Base-by-base conservation (phyloP, 2,113 vertebrate species). In the Grammomys surdaster region DNA sequence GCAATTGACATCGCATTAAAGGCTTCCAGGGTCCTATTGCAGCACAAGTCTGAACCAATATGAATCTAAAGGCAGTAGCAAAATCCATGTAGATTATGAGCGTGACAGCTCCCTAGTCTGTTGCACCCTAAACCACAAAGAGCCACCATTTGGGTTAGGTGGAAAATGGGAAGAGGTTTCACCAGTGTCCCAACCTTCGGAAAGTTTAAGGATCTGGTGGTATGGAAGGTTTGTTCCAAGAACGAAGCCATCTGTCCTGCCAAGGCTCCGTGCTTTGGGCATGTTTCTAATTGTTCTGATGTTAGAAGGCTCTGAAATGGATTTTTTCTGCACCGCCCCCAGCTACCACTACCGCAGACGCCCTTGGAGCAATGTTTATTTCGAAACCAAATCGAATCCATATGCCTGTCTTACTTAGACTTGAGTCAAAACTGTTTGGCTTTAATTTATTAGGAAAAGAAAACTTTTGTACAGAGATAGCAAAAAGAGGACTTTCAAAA, bases 371-470 rank as follows among this genome's bases (percentile, higher is more conserved):
- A 96, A 90, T 63, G 85, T 93, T 96, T 92, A 96, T 94, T 94
- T 96, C 93, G n/a, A 93, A 97, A 88, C 63, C 56, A 96, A 97
- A 97, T 96, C 20, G 36, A 97, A 96, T 84, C 92, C 96, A 97
- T 94, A 88, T 92, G 90, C 90, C 72, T 89, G 70, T 88, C 77
- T 85, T 90, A 26, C 78, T 94, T 90, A 95, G 63, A 89, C 26
- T 85, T 88, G 56, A 90, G 69, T 95, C 65, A 65, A 72, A 94
- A 82, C 77, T 93, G 87, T 91, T 88, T 60, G 72, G 48, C 63
- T 58, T 91, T 80, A 65, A 60, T 84, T 93, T 80, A 76, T 58
- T 93, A 95, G 54, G 77, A 97, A 96, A 46, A 94, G 70, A 95
- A 96, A 78, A 60, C 31, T 36, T 94, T 96, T 67, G 60, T 70